Conservation (phyloP, 2,113 vertebrate genomes). For the Tachycineta bicolor region DNA sequence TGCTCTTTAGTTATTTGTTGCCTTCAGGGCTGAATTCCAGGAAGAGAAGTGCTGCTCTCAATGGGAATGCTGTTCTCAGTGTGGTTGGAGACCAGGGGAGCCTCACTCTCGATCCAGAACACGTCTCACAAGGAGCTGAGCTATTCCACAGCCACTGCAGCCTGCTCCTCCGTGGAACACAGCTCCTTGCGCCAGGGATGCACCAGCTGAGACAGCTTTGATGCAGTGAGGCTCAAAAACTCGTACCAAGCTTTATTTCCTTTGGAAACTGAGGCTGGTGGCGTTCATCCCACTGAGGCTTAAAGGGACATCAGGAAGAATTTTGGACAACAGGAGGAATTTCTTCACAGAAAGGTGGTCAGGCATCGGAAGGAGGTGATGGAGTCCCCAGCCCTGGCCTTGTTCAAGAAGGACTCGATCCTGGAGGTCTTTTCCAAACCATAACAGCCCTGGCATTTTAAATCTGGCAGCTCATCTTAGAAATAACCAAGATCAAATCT, state of each 20-base stretch:
- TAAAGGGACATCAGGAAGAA: neutral
- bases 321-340: neutral
- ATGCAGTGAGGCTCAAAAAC: neutral
- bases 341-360: neutral
- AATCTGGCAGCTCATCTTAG: neutral
- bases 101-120: neutral
- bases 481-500: neutral
- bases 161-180: neutral
- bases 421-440: neutral
- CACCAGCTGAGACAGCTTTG: accelerated
- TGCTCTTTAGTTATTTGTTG: neutral
- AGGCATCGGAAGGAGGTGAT: neutral
- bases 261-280: neutral
- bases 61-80: neutral
- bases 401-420: neutral
- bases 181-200: accelerated
- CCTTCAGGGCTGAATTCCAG: neutral
- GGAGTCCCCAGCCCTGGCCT: neutral
- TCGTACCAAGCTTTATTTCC: accelerated
- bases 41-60: neutral
- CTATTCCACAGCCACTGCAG: neutral
- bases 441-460: neutral
- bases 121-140: accelerated
- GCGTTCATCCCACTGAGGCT: neutral
- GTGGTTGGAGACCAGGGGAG: neutral